These are phyloP conservation scores for Carcinoscorpius rotundicauda DNA, from an alignment of 1,140 invertebrate species.

Conservation along the genomic window DNA sequence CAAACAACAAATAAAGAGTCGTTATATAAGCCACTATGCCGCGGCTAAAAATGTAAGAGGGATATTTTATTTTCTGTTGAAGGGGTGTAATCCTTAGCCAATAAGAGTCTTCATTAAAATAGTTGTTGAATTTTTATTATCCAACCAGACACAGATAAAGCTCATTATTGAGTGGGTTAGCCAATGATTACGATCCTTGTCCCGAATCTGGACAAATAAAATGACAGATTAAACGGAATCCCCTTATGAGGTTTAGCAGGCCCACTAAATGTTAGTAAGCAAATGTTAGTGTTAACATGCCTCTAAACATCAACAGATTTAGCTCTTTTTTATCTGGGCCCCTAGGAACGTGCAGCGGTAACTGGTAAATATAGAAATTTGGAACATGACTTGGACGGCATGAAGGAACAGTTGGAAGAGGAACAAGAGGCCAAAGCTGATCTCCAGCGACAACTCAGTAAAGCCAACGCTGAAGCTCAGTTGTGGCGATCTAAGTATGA, in stretches of 20 bases:
- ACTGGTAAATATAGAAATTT: constrained; percentile 94
- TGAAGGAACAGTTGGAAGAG: constrained; percentile 88
- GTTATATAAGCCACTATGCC: no score
- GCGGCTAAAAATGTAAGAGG: no score
- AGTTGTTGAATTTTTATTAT: no score
- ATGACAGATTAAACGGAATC: neutral
- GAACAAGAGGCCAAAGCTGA: constrained; percentile 91
- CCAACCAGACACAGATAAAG: no score
- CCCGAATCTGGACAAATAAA: neutral
- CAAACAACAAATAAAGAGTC: no score
- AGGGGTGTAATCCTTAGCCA: no score
- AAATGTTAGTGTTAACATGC: neutral
- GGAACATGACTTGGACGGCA: constrained; percentile 93
- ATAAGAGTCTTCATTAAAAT: no score
- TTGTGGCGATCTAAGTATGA: constrained; percentile 95
- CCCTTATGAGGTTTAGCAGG: neutral
- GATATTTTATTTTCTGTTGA: no score
- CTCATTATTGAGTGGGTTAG: no score
- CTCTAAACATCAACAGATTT: neutral
- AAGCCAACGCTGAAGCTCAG: constrained; percentile 91
- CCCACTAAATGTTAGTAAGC: constrained; percentile 1
- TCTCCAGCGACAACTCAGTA: constrained; percentile 86
- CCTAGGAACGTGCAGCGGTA: constrained; percentile 69
- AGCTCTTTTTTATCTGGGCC: constrained; percentile 4
- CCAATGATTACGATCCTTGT: neutral